Conservation (phyloP, 2,888 invertebrate genomes). For the Tetranychus piercei region DNA sequence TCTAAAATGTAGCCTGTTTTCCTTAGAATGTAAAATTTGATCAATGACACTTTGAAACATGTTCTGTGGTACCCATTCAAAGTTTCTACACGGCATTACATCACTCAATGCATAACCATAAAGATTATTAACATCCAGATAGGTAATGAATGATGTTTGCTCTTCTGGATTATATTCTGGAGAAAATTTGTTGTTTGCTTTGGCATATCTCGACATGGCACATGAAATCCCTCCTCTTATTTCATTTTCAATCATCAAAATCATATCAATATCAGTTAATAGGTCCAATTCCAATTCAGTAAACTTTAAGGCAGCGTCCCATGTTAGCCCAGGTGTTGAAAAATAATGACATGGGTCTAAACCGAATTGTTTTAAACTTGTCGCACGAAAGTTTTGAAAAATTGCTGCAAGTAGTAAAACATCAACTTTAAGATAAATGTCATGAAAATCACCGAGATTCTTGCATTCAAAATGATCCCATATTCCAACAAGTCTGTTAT, state of each 20-base stretch:
- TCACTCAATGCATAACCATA: constrained; percentile 12
- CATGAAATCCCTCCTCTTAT: constrained; percentile 7
- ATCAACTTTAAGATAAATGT: neutral
- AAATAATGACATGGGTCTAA: neutral
- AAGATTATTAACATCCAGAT: constrained; percentile 6
- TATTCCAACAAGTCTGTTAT: neutral
- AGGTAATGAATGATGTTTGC: neutral
- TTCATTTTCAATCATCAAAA: too few species aligned
- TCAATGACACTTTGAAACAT: neutral
- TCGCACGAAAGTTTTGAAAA: neutral
- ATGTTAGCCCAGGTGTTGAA: neutral
- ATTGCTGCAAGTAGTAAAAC: neutral
- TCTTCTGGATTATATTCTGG: neutral
- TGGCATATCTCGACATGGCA: neutral
- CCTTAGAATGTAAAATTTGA: neutral
- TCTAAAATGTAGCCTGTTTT: constrained; percentile 19
- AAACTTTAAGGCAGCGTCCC: neutral
- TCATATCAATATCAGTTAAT: constrained; percentile 1
- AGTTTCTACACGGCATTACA: constrained; percentile 17
- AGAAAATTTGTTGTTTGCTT: constrained; percentile 7
- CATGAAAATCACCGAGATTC: neutral
- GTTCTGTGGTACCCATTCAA: constrained; percentile 12
- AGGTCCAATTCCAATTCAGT: neutral
- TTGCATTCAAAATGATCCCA: neutral
- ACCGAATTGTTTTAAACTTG: neutral